These are phyloP conservation scores for Sicus ferrugineus DNA, from an alignment of 2,888 invertebrate genomes.

Conservation along the genomic window DNA sequence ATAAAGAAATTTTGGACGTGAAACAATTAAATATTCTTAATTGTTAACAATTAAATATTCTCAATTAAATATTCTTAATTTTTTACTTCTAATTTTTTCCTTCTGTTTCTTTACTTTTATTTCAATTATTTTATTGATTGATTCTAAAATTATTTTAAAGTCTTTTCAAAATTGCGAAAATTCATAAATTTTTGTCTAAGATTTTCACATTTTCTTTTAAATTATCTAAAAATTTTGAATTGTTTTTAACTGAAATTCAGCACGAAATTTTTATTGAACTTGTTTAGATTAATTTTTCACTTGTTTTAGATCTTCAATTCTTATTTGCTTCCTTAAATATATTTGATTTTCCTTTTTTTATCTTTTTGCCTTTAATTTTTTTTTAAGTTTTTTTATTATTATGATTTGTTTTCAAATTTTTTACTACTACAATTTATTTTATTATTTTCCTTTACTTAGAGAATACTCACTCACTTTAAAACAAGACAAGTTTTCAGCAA, in stretches of 20 bases:
- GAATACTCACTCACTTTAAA: slow-evolving; percentile 3
- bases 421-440: neutral
- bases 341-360: no score
- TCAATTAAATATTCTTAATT: neutral
- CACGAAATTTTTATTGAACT: no score
- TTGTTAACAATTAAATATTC: neutral
- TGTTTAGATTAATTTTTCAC: no score
- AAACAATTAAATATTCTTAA: neutral
- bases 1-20: no score
- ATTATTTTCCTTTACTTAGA: neutral
- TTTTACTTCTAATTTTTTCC: neutral
- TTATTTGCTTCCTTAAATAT: no score
- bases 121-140: neutral
- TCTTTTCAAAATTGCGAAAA: no score
- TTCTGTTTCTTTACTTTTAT: neutral
- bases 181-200: no score
- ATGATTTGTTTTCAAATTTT: neutral
- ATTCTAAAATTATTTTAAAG: neutral
- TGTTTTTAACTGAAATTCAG: no score
- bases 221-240: neutral
- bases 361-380: no score
- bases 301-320: neutral
- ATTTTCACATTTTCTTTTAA: no score
- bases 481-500: neutral
- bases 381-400: slow-evolving; percentile 5